Conservation (phyloP, 2,797 vertebrate species). For the Crax fasciolata region DNA sequence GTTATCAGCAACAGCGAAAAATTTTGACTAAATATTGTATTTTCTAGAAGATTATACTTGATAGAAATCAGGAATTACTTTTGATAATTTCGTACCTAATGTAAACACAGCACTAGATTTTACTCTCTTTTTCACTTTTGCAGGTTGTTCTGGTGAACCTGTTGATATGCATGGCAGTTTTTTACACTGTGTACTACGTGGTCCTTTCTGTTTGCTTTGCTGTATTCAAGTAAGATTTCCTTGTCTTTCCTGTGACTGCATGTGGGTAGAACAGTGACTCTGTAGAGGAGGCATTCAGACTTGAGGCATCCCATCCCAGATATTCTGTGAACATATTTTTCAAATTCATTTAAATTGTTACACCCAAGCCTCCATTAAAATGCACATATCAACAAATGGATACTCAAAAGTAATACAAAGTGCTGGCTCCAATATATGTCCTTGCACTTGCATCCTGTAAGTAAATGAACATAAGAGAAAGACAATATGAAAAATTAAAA, state of each 20-base stretch:
- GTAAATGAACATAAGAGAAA: neutral
- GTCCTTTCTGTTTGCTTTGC: constrained; percentile 87
- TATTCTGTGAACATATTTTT: neutral
- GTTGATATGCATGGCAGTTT: constrained; percentile 87
- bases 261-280: neutral
- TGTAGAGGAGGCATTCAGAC: neutral
- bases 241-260: neutral
- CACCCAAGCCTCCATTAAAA: neutral
- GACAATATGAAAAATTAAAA: neutral
- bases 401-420: neutral
- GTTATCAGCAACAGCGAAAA: neutral
- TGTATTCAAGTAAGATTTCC: constrained; percentile 84
- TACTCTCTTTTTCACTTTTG: neutral
- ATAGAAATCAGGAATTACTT: neutral
- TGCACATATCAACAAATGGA: neutral
- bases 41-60: neutral
- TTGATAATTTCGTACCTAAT: neutral
- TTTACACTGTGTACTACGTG: constrained; percentile 89
- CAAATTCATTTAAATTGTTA: neutral
- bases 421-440: neutral
- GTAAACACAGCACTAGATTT: neutral
- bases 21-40: neutral
- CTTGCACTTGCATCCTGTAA: neutral
- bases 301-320: neutral
- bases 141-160: constrained; percentile 89